Conservation (phyloP, 37 sponge, comb jelly and placozoan species). For the Dysidea cf. avara region DNA sequence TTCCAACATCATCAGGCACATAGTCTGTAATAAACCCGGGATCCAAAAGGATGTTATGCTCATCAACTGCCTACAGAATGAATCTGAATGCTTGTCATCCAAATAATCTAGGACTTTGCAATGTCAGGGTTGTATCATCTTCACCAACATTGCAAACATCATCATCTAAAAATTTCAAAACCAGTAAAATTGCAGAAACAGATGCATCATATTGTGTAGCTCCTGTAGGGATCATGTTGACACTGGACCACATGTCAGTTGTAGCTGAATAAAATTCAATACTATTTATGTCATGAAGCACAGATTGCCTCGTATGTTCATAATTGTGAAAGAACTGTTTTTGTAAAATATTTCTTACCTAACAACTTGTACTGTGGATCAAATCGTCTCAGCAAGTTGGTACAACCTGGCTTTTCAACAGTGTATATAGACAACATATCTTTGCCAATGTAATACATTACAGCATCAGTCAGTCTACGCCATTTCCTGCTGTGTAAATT, state of each 20-base stretch:
- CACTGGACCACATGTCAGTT: conserved; percentile 25
- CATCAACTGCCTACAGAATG: not conserved
- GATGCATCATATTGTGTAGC: conserved; percentile 31
- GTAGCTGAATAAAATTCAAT: conserved; percentile 19
- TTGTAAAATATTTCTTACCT: conserved; percentile 16
- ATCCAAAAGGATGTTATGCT: conserved; percentile 19
- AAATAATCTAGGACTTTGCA: too few relatives aligned
- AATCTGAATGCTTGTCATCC: too few relatives aligned
- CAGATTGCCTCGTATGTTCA: conserved; percentile 15
- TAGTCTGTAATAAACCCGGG: conserved; percentile 18
- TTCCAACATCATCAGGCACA: not conserved
- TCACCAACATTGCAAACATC: too few relatives aligned
- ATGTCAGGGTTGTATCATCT: too few relatives aligned
- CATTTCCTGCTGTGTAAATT: conserved; percentile 5
- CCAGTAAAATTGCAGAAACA: conserved; percentile 17
- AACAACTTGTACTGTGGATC: conserved; percentile 28
- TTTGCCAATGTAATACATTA: conserved; percentile 31
- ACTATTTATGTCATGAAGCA: not conserved
- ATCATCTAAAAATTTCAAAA: conserved; percentile 4
- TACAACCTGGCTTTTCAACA: too few relatives aligned
- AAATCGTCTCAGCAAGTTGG: too few relatives aligned
- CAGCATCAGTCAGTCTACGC: conserved; percentile 31
- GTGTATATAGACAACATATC: not conserved
- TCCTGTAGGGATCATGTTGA: conserved; percentile 21
- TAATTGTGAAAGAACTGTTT: conserved; percentile 17